Evolutionary conservation across 2,113 vertebrate genomes (phyloP).

Genomic region (Psilopogon haemacephalus): DNA sequence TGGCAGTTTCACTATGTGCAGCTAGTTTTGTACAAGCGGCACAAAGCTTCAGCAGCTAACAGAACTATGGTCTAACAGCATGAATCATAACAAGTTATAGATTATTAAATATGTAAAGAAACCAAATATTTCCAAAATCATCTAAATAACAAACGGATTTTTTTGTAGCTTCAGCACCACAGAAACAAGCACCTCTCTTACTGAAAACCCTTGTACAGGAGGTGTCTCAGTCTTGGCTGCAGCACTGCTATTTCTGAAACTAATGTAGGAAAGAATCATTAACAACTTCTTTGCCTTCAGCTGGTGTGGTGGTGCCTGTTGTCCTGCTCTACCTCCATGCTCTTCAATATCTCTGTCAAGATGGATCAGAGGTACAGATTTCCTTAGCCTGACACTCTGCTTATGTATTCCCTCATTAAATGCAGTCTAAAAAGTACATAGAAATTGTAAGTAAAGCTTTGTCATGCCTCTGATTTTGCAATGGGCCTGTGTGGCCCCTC

Average conservation of each 20-base stretch:
- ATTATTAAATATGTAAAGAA: not conserved
- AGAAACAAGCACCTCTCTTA: not conserved
- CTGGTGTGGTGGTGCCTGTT: too few species aligned
- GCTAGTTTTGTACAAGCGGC: slow-evolving; percentile 13
- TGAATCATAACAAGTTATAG: not conserved
- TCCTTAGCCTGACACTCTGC: not conserved
- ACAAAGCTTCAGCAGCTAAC: not conserved
- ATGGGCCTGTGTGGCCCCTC: not conserved
- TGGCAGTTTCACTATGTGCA: not conserved
- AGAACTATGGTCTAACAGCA: not conserved
- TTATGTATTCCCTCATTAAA: not conserved
- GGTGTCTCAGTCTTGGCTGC: not conserved
- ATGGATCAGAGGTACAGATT: not conserved
- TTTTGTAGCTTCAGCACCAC: not conserved
- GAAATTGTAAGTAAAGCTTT: not conserved
- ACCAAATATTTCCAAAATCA: not conserved
- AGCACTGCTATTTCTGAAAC: not conserved
- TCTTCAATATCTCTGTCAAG: not conserved
- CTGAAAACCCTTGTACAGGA: not conserved
- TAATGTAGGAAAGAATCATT: not conserved
- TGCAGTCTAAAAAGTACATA: not conserved
- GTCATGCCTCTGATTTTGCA: rapidly evolving
- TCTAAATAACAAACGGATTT: not conserved
- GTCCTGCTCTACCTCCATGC: not conserved
- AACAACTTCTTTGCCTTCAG: not conserved